Evolutionary conservation across 2,113 vertebrate genomes (phyloP).

Genomic region (Micronisus gabar): DNA sequence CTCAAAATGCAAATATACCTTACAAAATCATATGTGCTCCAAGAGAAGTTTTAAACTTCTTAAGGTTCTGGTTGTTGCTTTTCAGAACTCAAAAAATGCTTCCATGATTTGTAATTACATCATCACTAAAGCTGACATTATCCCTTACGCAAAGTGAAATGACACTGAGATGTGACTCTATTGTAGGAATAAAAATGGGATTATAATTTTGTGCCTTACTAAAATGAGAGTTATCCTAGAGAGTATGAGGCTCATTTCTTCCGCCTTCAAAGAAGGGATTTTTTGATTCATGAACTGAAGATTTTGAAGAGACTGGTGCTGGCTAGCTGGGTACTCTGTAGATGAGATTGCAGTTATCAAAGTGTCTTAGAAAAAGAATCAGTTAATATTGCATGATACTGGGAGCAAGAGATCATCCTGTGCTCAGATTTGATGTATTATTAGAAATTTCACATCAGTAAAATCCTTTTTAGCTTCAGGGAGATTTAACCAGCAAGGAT

Average conservation of each 20-base stretch:
- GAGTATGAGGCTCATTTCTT: background rate
- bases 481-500: background rate
- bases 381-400: background rate
- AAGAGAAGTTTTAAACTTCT: background rate
- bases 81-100: background rate
- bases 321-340: background rate
- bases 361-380: background rate
- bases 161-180: background rate
- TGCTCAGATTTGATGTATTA: background rate
- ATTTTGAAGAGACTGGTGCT: background rate
- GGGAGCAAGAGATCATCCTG: background rate
- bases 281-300: background rate
- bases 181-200: background rate
- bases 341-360: background rate
- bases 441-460: background rate
- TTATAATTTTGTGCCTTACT: background rate
- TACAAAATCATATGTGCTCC: background rate
- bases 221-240: background rate
- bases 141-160: background rate
- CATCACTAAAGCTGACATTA: background rate
- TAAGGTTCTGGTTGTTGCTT: background rate
- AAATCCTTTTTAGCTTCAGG: background rate
- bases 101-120: background rate
- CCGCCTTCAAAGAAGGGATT: background rate
- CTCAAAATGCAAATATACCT: background rate